Conservation (phyloP, 2,797 vertebrate genomes). For the Lacerta bilineata region DNA sequence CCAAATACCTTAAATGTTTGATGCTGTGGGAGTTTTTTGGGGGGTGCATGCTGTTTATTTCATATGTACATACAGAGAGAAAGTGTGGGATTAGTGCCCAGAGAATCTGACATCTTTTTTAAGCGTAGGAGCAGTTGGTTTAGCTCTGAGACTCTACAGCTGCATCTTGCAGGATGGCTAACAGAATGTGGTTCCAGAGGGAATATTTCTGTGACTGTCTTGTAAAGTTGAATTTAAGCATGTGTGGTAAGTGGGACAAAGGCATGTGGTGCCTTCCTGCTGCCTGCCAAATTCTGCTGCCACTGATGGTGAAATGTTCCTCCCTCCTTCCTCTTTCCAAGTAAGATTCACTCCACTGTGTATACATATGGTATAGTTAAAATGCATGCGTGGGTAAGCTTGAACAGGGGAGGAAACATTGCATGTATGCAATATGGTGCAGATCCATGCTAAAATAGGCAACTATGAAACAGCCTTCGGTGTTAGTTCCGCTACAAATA, state of each 20-base stretch:
- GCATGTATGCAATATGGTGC: not conserved
- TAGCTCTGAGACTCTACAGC: not conserved
- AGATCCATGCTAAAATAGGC: not conserved
- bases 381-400: not conserved
- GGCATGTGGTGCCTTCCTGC: constrained; percentile 27
- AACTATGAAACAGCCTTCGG: not conserved
- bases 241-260: constrained; percentile 5
- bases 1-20: not conserved
- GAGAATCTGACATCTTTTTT: not conserved
- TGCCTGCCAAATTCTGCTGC: constrained; percentile 19
- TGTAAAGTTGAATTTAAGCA: constrained; percentile 19
- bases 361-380: not conserved
- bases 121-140: constrained; percentile 11
- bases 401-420: not conserved
- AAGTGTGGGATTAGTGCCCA: not conserved
- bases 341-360: constrained; percentile 4
- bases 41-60: not conserved
- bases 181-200: not conserved
- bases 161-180: not conserved
- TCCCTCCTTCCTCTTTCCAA: constrained; percentile 6
- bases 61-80: not conserved
- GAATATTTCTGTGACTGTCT: constrained; percentile 24
- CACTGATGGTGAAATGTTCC: not conserved
- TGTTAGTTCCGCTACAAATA: not conserved
- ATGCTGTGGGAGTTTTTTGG: not conserved